Percentiles rank a stretch among this genome's conserved stretches.
phyloP scores from a whole-genome alignment of 2,113 vertebrate genomes.

The Myotis yumanensis region DNA sequence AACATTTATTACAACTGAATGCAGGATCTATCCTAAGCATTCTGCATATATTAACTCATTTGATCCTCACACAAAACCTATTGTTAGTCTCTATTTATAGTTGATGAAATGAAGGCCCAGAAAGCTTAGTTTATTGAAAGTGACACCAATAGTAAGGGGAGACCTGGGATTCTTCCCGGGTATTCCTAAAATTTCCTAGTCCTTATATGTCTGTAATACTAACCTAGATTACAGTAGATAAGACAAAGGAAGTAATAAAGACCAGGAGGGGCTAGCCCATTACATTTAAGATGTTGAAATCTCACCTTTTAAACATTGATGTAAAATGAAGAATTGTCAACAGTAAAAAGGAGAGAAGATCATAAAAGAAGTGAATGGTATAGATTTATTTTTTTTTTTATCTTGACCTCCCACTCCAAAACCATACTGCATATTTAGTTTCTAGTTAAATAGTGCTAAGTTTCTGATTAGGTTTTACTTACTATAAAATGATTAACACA shows the following conservation, averaged over 20 bases:
- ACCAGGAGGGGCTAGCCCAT: background rate
- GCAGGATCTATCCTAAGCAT: background rate
- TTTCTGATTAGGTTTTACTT: background rate
- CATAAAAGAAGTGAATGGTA: background rate
- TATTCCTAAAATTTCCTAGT: background rate
- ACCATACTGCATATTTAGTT: background rate
- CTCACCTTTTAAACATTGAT: background rate
- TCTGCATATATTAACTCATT: background rate
- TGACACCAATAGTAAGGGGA: background rate
- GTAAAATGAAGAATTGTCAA: background rate
- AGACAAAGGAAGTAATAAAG: background rate
- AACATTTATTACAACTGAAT: background rate
- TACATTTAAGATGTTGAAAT: conserved; percentile 18
- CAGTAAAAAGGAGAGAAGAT: background rate
- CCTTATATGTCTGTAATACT: background rate
- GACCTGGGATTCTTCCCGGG: background rate
- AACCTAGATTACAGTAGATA: background rate
- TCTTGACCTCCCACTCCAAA: background rate
- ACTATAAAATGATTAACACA: background rate
- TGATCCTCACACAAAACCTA: background rate
- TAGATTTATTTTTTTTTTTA: background rate
- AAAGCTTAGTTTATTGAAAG: background rate
- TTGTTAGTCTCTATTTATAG: background rate
- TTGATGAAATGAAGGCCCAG: background rate
- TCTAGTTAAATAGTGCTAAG: conserved; percentile 3